Evolutionary conservation across 2,113 vertebrate species (phyloP).

Genomic region (Peromyscus leucopus): DNA sequence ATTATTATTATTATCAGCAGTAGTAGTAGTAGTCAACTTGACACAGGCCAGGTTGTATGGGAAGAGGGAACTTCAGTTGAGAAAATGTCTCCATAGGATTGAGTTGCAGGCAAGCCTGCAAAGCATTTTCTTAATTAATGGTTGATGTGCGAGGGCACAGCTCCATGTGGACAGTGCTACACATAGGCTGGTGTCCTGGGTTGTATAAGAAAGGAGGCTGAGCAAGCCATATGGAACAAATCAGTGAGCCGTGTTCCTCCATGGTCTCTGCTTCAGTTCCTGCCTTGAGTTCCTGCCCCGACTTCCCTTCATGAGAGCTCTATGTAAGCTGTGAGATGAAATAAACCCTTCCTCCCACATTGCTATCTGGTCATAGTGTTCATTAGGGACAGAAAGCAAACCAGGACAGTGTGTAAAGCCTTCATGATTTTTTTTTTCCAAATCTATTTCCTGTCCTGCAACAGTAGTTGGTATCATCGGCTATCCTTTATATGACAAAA

Average conservation of each 20-base stretch:
- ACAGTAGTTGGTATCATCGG: background rate
- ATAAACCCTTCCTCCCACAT: background rate
- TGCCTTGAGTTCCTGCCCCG: background rate
- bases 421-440: background rate
- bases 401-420: background rate
- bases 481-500: background rate
- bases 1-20: background rate
- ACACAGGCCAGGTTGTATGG: background rate
- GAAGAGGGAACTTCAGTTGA: background rate
- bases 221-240: background rate
- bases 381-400: background rate
- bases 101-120: background rate
- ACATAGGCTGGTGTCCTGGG: background rate
- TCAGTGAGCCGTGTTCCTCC: background rate
- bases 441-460: background rate
- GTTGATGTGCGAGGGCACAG: background rate
- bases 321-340: background rate
- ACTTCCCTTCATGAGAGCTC: background rate
- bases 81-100: background rate
- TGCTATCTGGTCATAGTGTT: background rate
- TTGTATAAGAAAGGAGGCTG: background rate
- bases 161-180: background rate
- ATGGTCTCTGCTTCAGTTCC: background rate
- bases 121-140: background rate
- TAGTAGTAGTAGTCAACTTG: background rate